Evolutionary conservation across 2,797 vertebrate species (phyloP).

Genomic region (Rhinichthys osculus): DNA sequence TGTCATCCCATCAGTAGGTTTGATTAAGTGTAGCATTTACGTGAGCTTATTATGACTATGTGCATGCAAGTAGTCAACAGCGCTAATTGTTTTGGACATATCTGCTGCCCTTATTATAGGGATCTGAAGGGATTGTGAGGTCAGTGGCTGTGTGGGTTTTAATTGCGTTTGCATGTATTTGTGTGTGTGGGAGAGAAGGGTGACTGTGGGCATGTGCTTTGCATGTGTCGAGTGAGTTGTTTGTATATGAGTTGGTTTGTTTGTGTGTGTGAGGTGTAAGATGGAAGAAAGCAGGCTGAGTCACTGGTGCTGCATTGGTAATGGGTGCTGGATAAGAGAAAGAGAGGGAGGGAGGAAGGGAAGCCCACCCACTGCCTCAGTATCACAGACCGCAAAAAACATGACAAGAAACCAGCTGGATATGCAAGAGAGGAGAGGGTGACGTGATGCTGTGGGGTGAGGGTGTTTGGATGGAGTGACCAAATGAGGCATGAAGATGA

Average conservation of each 20-base stretch:
- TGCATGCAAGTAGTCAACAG: constrained; percentile 36
- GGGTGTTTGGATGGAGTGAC: constrained; percentile 37
- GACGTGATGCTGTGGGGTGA: constrained; percentile 20
- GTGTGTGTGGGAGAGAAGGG: constrained; percentile 41
- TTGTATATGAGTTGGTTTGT: constrained; percentile 27
- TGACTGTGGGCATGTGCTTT: constrained; percentile 40
- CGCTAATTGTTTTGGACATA: constrained; percentile 49
- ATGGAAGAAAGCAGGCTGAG: constrained; percentile 49
- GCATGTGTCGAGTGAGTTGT: constrained; percentile 31
- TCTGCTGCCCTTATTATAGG: constrained; percentile 45
- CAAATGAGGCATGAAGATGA: constrained; percentile 49
- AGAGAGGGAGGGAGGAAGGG: constrained; percentile 21
- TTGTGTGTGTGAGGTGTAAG: constrained; percentile 39
- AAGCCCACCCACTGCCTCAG: constrained; percentile 49
- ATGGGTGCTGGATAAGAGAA: constrained; percentile 37
- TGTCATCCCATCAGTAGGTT: constrained; percentile 57
- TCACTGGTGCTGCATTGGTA: constrained; percentile 56
- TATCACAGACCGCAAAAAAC: constrained; percentile 38
- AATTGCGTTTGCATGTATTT: constrained; percentile 59
- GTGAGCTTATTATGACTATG: constrained; percentile 45
- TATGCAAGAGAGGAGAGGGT: constrained; percentile 21
- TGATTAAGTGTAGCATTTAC: constrained; percentile 44
- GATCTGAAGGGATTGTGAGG: constrained; percentile 34
- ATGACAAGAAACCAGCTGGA: constrained; percentile 32
- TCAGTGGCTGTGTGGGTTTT: constrained; percentile 33